Base-by-base conservation (phyloP, 1,140 invertebrate species). In the Cardiocondyla obscurior region DNA sequence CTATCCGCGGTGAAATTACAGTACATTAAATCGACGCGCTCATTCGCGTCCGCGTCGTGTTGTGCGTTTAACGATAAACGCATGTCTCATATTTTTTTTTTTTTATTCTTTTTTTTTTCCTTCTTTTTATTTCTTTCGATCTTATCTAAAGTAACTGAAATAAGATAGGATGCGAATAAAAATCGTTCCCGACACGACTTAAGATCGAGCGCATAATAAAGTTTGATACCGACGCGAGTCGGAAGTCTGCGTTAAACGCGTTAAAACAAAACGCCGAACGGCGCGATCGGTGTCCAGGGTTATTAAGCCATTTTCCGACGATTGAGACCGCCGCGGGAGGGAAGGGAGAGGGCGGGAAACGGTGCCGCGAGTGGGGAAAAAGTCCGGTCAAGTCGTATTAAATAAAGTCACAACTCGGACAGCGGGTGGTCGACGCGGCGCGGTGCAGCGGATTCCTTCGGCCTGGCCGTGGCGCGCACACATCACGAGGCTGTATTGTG, bases 401-500 rank as follows among this genome's bases (percentile, higher is more conserved):
- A 93, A 93, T 93, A 89, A 93, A 93, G 93, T 93, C 92, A 93
- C 90, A 92, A 92, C 92, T 92, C 42, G 85, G 89, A 67, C 93
- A 92, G 91, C 92, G 92, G 93, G 93, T 93, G 92, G 92, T 81
- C 90, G 76, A 89, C 87, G n/a, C 44, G 44, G 44, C 39, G 82
- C 81, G 85, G 39, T 22, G 30, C 70, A 39, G 69, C 51, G 83
- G 89, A 91, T 90, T 90, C 86, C 85, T 82, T 64, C 87, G 90
- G 89, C 87, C 57, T 60, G 64, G 73, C 58, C 65, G 36, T 73
- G 57, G 42, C 10, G 10, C 3, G 72, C 81, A 36, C 72, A 90
- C 90, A 93, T 92, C 88, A 91, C 90, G 90, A 89, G 88, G 79
- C 86, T 83, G 87, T 83, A 92, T 93, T 92, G 91, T 93, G 91